phyloP scores from a whole-genome alignment of 2,113 vertebrate genomes.

The Cervus canadensis region DNA sequence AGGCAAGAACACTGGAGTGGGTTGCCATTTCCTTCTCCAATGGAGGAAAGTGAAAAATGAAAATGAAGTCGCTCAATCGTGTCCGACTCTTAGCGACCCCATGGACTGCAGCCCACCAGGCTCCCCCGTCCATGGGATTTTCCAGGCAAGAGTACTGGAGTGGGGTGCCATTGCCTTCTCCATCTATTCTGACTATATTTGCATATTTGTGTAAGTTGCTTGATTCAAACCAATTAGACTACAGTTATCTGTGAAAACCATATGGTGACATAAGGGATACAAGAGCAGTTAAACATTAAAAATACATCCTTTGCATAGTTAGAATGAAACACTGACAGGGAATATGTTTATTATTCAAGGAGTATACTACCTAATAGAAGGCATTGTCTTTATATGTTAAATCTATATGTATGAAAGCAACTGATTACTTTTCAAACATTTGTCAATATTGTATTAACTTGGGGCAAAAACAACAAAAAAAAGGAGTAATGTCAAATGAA shows the following conservation, averaged over 20 bases:
- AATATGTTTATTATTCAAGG: constrained; percentile 65
- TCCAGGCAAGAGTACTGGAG: no score
- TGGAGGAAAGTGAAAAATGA: no score
- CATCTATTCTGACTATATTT: constrained; percentile 73
- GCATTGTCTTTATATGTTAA: constrained; percentile 50
- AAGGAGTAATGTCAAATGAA: background rate
- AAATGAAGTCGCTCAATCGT: no score
- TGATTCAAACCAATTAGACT: constrained; percentile 79
- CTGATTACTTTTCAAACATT: constrained; percentile 51
- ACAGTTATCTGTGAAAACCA: constrained; percentile 79
- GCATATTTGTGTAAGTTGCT: constrained; percentile 75
- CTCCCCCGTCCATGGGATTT: no score
- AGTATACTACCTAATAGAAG: constrained; percentile 59
- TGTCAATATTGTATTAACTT: constrained; percentile 42
- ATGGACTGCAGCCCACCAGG: no score
- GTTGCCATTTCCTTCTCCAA: no score
- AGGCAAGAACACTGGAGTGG: no score
- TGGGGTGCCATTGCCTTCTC: no score
- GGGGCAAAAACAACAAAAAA: constrained; percentile 34
- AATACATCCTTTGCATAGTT: constrained; percentile 70
- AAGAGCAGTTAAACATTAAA: constrained; percentile 74
- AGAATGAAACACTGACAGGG: constrained; percentile 50
- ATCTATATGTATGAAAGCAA: constrained; percentile 31
- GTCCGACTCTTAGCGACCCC: no score
- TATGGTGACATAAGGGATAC: constrained; percentile 69